Percentiles rank a stretch among this genome's conserved stretches.
Conservation (phyloP, 2,888 invertebrate species). For the Apodemia zela region DNA sequence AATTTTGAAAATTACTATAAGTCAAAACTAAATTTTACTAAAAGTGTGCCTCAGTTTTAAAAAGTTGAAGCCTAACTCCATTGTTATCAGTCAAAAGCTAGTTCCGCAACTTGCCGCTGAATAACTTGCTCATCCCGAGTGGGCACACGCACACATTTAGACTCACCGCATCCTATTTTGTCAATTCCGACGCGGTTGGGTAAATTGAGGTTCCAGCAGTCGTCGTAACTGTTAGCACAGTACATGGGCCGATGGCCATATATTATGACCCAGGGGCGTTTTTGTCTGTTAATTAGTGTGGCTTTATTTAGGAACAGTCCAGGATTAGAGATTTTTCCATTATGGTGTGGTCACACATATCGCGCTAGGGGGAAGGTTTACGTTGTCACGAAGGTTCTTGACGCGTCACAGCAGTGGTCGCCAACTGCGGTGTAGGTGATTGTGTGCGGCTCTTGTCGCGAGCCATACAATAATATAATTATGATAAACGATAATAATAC, state of each 20-base stretch:
- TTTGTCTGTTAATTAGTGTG: constrained; percentile 42
- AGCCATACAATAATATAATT: too few relatives aligned
- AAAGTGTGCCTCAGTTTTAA: background rate
- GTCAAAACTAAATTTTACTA: background rate
- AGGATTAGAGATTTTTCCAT: too few relatives aligned
- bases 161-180: constrained; percentile 75
- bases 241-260: constrained; percentile 92
- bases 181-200: constrained; percentile 81
- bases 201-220: constrained; percentile 83
- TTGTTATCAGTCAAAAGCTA: background rate
- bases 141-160: background rate
- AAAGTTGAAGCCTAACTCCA: background rate
- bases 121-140: background rate
- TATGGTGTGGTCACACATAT: too few relatives aligned
- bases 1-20: too few relatives aligned
- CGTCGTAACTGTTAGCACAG: constrained; percentile 86
- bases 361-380: too few relatives aligned
- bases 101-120: background rate
- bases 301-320: background rate
- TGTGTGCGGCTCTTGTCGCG: too few relatives aligned
- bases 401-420: too few relatives aligned
- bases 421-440: too few relatives aligned
- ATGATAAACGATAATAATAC: too few relatives aligned
- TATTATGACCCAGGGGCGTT: constrained; percentile 88
- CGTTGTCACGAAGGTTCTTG: too few relatives aligned